Evolutionary conservation across 2,888 invertebrate genomes (phyloP).

Genomic region (Phymatocera aterrima): DNA sequence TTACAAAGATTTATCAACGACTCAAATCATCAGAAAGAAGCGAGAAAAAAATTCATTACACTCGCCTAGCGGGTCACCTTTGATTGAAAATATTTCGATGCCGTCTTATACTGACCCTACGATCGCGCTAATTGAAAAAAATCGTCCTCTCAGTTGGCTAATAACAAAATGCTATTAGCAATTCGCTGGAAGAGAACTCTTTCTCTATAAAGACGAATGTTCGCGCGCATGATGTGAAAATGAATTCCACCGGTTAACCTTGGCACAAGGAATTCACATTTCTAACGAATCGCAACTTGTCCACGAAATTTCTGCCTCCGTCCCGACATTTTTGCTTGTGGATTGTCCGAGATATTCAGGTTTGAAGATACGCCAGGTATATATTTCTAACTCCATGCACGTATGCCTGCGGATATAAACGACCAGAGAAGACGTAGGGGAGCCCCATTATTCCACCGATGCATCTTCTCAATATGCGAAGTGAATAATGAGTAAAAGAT

Average conservation of each 20-base stretch:
- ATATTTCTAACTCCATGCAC: not conserved
- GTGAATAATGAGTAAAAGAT: constrained; percentile 18
- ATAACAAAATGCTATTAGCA: not conserved
- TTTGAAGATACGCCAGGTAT: not conserved
- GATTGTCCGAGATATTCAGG: not conserved
- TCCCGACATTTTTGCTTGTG: not conserved
- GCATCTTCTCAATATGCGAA: not conserved
- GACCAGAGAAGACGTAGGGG: not conserved
- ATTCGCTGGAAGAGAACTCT: not conserved
- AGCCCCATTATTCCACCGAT: not conserved
- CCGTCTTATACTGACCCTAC: no score
- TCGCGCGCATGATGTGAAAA: constrained; percentile 1
- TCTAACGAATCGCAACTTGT: constrained; percentile 7
- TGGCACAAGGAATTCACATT: constrained; percentile 28
- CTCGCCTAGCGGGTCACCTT: not conserved
- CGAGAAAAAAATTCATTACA: not conserved
- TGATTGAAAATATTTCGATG: constrained; percentile 2
- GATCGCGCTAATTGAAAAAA: not conserved
- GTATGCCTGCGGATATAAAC: not conserved
- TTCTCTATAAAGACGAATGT: not conserved
- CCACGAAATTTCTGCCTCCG: not conserved
- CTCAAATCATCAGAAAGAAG: not conserved
- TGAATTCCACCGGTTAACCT: constrained; percentile 24
- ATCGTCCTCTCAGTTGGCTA: not conserved
- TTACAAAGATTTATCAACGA: not conserved